phyloP scores from a whole-genome alignment of 2,888 invertebrate species.

The Tetheella fluctuosa region DNA sequence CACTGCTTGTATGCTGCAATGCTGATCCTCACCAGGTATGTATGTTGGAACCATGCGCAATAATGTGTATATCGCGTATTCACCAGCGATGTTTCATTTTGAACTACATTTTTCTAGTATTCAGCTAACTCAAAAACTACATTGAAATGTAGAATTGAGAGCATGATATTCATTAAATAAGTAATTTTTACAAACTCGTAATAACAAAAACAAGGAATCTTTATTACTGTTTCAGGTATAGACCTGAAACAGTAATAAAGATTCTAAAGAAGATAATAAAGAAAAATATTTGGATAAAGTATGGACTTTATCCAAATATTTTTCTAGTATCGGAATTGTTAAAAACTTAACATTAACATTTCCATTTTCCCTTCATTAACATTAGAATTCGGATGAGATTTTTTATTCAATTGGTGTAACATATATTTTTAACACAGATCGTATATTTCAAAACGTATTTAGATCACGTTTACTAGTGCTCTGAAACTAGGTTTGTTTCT shows the following conservation, averaged over 20 bases:
- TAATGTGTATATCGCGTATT: no score
- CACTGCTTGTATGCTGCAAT: constrained; percentile 67
- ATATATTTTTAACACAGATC: no score
- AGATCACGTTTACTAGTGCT: not conserved
- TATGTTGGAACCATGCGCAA: constrained; percentile 31
- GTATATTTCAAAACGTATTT: no score
- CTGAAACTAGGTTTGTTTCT: not conserved
- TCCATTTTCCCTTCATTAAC: no score
- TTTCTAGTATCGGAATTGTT: not conserved
- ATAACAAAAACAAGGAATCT: not conserved
- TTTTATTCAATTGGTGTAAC: no score
- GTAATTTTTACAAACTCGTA: not conserved
- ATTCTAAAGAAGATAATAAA: no score
- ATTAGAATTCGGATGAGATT: no score
- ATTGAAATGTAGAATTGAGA: not conserved
- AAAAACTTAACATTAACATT: not conserved
- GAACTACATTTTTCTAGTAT: not conserved
- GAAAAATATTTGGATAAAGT: no score
- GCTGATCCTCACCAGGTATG: constrained; percentile 74
- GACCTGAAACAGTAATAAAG: no score
- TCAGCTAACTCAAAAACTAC: not conserved
- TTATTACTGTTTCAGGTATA: not conserved
- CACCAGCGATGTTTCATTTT: no score
- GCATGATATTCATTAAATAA: not conserved
- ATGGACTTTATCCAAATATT: not conserved